Evolutionary conservation across 1,140 invertebrate species (phyloP), one percentile per base, ranked within the genome.

Genomic region (Lepidurus packardi): DNA sequence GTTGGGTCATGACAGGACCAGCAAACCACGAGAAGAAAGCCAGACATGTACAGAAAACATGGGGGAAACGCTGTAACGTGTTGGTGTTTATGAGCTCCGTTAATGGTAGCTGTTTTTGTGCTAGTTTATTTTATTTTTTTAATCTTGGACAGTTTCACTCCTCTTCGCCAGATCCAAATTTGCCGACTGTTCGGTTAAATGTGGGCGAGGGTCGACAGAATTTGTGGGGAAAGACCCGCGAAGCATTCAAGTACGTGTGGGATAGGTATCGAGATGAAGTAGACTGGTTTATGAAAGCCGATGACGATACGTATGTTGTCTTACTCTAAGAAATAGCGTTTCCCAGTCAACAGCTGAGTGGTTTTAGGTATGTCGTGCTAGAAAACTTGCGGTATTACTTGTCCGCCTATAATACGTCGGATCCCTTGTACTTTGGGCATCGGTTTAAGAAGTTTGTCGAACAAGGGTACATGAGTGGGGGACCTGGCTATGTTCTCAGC

Each of bases 141-240:
- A 0, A 41, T 43, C 16, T 25, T 73, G 16, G 53, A n/a, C n/a
- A n/a, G n/a, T n/a, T n/a, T n/a, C n/a, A n/a, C 6, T 77, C 7
- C 9, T 21, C 13, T 43, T 75, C n/a, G 21, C 16, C 73, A 86
- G 84, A 88, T 85, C 77, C 83, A 7, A 78, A 78, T 34, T 81
- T 89, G 21, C 87, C 86, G 13, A 81, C 85, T 7, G 81, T 89
- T 25, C 85, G 84, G 65, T 81, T 89, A 24, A 82, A 86, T 73
- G 92, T 98, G 0, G 86, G 89, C 11, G 97, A 98, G 85, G 96
- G 96, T 2, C 87, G 96, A 74, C 89, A 97, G 80, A 91, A 93
- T 84, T 86, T 98, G 9, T 98, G 96, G 94, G 93, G 91, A n/a
- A 98, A 98, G 87, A 98, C 97, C 0, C 96, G 96, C 86, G 91